Base-by-base conservation (phyloP, 2,888 invertebrate genomes). In the Boloria selene region DNA sequence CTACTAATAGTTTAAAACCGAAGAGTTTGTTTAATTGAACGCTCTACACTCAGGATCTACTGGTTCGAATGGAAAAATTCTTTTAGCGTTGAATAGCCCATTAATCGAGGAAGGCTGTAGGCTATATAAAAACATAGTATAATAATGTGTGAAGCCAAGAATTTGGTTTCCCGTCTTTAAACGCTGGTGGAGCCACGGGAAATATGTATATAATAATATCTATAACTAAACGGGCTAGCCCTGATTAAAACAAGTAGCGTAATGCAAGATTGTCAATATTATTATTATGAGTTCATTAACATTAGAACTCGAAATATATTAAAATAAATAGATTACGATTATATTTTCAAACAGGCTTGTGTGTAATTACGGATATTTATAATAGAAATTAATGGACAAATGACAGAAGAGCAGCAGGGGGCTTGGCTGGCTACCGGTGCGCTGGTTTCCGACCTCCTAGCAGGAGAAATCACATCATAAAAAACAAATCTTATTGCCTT, bases 351-450 rank as follows among this genome's bases (percentile, higher is more conserved):
- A 68, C 68, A 54, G 54, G 70, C 61, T 60, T 54, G 68, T 54
- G 51, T 52, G 53, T 70, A 65, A 68, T 70, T 68, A 68, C 56
- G 68, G 65, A 70, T 66, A 61, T 66, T 70, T 68, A 68, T 70
- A 70, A 66, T 64, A 65, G 65, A 70, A 63, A 68, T 68, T 68
- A 70, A 70, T 70, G 68, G 64, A 51, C 64, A 69, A 73, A 73
- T 73, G 76, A 76, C 74, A 74, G 71, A 66, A 64, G 54, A 67
- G 42, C 76, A 68, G 69, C 73, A 68, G 74, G 74, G 68, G 72
- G 65, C 65, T 38, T 44, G 53, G 66, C 42, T 42, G 64, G 73
- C 74, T 74, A 74, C 74, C 72, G 74, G 70, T 59, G 49, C 64
- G 67, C 61, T 64, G 63, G 45, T 44, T 63, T 49, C 68, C 53